A percentile compares a stretch with the other conserved stretches of the same genome.
These are phyloP conservation scores for Zonitis immaculata DNA, from an alignment of 2,888 invertebrate species.

Conservation along the genomic window DNA sequence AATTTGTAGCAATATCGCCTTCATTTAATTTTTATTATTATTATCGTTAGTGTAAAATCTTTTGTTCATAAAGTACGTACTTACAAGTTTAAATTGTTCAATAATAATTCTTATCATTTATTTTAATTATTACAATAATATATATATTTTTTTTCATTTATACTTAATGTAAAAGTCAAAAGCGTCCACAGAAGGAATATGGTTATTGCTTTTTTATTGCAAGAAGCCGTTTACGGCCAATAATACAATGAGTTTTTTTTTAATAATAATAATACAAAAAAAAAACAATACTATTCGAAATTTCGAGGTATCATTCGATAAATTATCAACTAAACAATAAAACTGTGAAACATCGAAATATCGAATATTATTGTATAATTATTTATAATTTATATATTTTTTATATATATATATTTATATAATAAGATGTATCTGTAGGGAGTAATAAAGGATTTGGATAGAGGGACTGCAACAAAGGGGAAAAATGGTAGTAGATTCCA, in stretches of 20 bases:
- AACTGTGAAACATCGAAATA: neutral
- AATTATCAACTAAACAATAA: neutral
- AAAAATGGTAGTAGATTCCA: too few relatives aligned
- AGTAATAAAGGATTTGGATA: constrained; percentile 39
- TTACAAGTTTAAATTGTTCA: constrained; percentile 46
- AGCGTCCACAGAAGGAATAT: constrained; percentile 54
- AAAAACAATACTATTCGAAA: neutral
- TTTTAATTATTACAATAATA: constrained; percentile 31
- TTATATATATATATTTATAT: neutral
- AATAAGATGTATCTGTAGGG: constrained; percentile 35
- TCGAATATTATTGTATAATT: neutral
- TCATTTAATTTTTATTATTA: constrained; percentile 32
- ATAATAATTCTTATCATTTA: constrained; percentile 35
- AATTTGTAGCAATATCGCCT: constrained; percentile 41
- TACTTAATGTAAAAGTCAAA: constrained; percentile 50
- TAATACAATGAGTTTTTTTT: constrained; percentile 54
- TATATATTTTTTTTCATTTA: constrained; percentile 28
- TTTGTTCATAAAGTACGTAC: constrained; percentile 51
- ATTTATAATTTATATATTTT: neutral
- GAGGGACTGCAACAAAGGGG: constrained; percentile 48
- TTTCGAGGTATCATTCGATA: neutral
- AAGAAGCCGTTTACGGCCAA: constrained; percentile 54
- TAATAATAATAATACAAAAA: neutral
- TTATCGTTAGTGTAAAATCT: constrained; percentile 52
- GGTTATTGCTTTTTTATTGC: constrained; percentile 56